Evolutionary conservation across 2,888 invertebrate species (phyloP).

Genomic region (Trilocha varians): DNA sequence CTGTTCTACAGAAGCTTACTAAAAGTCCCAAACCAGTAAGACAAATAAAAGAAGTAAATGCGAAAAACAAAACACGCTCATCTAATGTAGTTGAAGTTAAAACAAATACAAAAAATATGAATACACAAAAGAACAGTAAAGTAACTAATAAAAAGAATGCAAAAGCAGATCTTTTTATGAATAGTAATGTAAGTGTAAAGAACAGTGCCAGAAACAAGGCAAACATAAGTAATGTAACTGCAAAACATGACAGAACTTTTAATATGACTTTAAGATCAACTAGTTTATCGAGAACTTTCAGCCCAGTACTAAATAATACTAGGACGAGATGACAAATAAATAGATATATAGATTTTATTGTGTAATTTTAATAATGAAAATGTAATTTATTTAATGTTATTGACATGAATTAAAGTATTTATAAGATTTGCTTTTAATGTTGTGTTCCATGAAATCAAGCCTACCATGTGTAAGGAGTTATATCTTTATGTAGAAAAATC

Average conservation of each 20-base stretch:
- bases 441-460: too few species aligned
- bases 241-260: slow-evolving; percentile 4
- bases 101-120: background rate
- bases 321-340: background rate
- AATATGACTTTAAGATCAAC: background rate
- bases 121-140: background rate
- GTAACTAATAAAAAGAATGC: background rate
- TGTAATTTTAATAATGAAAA: too few species aligned
- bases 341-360: too few species aligned
- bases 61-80: background rate
- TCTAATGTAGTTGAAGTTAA: background rate
- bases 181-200: background rate
- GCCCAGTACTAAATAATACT: background rate
- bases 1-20: background rate
- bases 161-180: background rate
- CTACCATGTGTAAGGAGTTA: too few species aligned
- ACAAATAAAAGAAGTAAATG: background rate
- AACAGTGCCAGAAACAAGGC: background rate
- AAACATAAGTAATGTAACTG: background rate
- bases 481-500: too few species aligned
- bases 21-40: slow-evolving; percentile 1
- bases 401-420: too few species aligned
- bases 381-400: too few species aligned
- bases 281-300: background rate
- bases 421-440: too few species aligned